Evolutionary conservation across 2,797 vertebrate genomes (phyloP), one percentile per base, ranked within the genome.

Genomic region (Pseudochromis fuscus): DNA sequence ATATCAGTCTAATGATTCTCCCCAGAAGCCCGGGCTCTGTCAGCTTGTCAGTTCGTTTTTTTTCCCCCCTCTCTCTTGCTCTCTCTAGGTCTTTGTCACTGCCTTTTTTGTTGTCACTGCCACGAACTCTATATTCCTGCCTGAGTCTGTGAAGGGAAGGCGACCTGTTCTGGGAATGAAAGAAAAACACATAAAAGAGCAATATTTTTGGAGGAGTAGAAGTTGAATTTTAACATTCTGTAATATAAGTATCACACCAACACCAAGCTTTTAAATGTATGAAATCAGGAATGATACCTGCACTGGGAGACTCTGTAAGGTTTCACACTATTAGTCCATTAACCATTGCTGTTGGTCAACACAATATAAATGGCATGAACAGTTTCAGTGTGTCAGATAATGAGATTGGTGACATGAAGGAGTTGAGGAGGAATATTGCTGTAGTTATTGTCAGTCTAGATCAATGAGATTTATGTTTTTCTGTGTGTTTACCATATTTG

Each of bases 1-100:
- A 72, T 78, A 86, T 72, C 72, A 82, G 69, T 67, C 82, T 87
- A 89, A 89, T 87, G 78, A 89, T 78, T 88, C 77, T 63, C 58
- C 74, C 59, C 74, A 61, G 59, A 81, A 80, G 77, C 69, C 64
- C 58, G 57, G 66, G 33, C 60, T 67, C 61, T 77, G 69, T 84
- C 81, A 72, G 67, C 62, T 75, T 76, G 60, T 79, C 79, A 72
- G 52, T 49, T 49, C 2, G 6, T 50, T 59, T 0, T 3, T 51
- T 78, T 70, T 70, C 71, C 57, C 73, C 65, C 48, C 2, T 66
- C 19, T 42, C 11, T 38, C 3, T 68, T 56, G 4, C 25, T 57
- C 46, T 76, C 60, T 73, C 68, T 57, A 45, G 67, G 57, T 75
- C 67, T 85, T 79, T 75, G 62, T 83, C 71, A 31, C 62, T 56